Percentiles rank a stretch among this genome's conserved stretches.
Conservation (phyloP, 2,113 vertebrate species). For the Copsychus sechellarum region DNA sequence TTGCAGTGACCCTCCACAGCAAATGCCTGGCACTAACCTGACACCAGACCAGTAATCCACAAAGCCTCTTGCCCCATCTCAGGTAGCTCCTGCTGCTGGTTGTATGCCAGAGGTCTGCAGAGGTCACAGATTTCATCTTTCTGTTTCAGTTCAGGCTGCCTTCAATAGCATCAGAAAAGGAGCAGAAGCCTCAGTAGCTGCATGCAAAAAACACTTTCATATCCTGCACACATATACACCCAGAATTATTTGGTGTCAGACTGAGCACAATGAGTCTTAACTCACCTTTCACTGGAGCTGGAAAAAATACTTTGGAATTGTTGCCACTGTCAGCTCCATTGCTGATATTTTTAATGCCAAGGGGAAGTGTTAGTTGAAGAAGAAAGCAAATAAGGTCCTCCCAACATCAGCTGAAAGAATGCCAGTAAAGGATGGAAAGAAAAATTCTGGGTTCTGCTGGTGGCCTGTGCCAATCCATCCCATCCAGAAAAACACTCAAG, state of each 20-base stretch:
- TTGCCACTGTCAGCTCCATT: neutral
- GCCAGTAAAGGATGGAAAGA: neutral
- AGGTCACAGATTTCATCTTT: neutral
- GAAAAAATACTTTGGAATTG: neutral
- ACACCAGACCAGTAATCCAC: neutral
- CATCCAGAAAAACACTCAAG: neutral
- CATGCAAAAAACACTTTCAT: neutral
- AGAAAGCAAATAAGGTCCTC: neutral
- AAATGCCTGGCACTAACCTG: neutral
- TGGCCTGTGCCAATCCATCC: constrained; percentile 2
- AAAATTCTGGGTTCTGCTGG: neutral
- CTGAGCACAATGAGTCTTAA: neutral
- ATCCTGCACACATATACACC: neutral
- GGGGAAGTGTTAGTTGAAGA: neutral
- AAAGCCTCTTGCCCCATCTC: neutral
- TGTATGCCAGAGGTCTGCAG: neutral
- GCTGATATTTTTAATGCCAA: neutral
- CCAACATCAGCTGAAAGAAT: neutral
- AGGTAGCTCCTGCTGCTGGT: neutral
- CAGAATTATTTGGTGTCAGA: neutral
- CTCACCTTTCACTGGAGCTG: neutral
- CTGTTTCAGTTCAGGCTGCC: neutral
- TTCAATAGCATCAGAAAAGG: neutral
- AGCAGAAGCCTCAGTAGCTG: neutral
- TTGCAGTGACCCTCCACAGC: neutral